phyloP scores from a whole-genome alignment of 2,888 invertebrate species.

The Apamea anceps region DNA sequence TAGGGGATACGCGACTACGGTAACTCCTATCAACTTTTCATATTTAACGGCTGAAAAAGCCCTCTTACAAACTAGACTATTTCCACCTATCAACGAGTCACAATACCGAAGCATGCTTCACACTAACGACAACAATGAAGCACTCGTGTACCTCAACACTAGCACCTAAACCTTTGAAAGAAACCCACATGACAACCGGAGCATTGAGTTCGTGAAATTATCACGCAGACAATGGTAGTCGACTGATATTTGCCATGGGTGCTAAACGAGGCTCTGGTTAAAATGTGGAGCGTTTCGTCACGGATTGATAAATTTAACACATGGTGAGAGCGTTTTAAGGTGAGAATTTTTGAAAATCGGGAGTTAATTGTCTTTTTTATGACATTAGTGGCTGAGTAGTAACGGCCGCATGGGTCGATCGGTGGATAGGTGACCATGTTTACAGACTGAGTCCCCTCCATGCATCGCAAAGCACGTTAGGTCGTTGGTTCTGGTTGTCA shows the following conservation, averaged over 20 bases:
- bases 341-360: neutral
- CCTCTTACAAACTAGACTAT: neutral
- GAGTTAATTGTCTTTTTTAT: neutral
- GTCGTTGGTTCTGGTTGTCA: neutral
- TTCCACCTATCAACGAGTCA: neutral
- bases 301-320: slow-evolving; percentile 16
- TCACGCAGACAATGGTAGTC: slow-evolving; percentile 59
- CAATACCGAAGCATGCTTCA: neutral
- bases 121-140: slow-evolving; percentile 5
- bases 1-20: neutral
- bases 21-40: neutral
- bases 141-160: slow-evolving; percentile 40
- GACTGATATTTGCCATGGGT: slow-evolving; percentile 38
- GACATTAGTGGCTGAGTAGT: too few relatives aligned
- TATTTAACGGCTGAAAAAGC: neutral
- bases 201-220: slow-evolving; percentile 65
- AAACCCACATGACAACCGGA: slow-evolving; percentile 68
- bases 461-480: neutral
- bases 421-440: neutral
- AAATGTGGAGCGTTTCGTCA: slow-evolving; percentile 43
- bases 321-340: slow-evolving; percentile 1
- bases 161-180: slow-evolving; percentile 40
- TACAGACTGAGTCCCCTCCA: neutral
- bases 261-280: slow-evolving; percentile 32
- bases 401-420: too few relatives aligned